A percentile compares a stretch with the other conserved stretches of the same genome.
These are phyloP conservation scores for Argyrosomus regius DNA, from an alignment of 2,797 vertebrate genomes.

Conservation along the genomic window DNA sequence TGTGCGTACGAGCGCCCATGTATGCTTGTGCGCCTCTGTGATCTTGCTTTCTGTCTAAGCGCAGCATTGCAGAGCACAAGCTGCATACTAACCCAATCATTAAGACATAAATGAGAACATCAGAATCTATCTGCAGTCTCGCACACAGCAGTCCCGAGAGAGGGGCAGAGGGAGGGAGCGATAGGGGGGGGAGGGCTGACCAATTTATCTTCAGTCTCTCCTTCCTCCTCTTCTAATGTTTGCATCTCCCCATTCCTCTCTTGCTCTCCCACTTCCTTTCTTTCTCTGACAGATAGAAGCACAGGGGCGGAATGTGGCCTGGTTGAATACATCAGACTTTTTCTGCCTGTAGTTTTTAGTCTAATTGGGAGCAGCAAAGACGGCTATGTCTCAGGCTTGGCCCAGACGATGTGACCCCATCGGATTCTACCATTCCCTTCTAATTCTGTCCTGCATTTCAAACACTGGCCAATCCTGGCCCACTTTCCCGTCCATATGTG, in stretches of 20 bases:
- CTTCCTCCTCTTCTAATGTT: constrained; percentile 73
- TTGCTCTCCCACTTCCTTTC: constrained; percentile 58
- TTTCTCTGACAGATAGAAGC: constrained; percentile 66
- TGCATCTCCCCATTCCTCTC: constrained; percentile 63
- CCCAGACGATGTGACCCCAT: constrained; percentile 75
- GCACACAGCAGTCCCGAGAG: constrained; percentile 74
- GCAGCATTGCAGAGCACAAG: constrained; percentile 82
- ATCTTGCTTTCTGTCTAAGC: constrained; percentile 71
- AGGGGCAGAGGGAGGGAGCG: constrained; percentile 45
- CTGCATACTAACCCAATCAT: constrained; percentile 91
- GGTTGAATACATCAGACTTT: constrained; percentile 75
- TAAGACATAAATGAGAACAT: constrained; percentile 87
- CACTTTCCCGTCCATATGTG: constrained; percentile 65
- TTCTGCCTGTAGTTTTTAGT: constrained; percentile 62
- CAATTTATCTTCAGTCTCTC: constrained; percentile 78
- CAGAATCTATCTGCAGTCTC: constrained; percentile 82
- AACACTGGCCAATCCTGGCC: constrained; percentile 62
- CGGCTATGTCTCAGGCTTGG: constrained; percentile 57
- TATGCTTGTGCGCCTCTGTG: constrained; percentile 60
- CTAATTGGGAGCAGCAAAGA: constrained; percentile 77
- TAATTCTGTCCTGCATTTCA: constrained; percentile 70
- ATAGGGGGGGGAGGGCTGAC: constrained; percentile 52
- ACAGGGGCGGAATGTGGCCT: constrained; percentile 67
- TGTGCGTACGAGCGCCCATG: constrained; percentile 39
- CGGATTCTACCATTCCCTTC: constrained; percentile 68